Base-by-base conservation (phyloP, 92 coral and sea anemone species). In the Phenganax subtilis region DNA sequence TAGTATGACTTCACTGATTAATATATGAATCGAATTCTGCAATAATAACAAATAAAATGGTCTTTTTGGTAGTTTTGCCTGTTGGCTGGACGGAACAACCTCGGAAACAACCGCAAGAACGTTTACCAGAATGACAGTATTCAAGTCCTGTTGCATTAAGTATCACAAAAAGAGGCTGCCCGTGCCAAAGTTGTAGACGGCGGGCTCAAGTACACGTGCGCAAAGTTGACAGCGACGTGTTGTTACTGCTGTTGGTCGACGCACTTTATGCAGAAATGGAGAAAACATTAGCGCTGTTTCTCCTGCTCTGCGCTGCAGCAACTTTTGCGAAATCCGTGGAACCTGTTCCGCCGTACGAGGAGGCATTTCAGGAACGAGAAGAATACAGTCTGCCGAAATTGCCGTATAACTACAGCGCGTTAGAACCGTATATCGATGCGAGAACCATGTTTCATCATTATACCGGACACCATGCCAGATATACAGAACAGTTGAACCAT, bases 351-450 rank as follows among this genome's bases (percentile, higher is more conserved):
- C 58, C 62, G 15, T 79, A 79, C 83, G 89, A 81, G 58, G 92
- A 88, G 60, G 88, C 90, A 56, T 70, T 90, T 31, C 76, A 79
- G 28, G 78, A 85, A 55, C 84, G 83, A 29, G 87, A 90, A 62
- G 87, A 87, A 60, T 93, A 93, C 84, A 82, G 69, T 57, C 75
- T 93, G 17, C 97, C 97, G 4, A 85, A 82, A 17, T 84, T 93
- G 6, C 97, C 96, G 0, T 93, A 91, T 78, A 71, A 74, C 14
- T 93, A 91, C 82, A 85, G 88, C 51, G 93, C 82, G 8, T 79
- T 93, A 11, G 97, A 93, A 66, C 97, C 97, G 8, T 84, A 76
- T 29, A 85, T 93, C 0, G 97, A 93, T 72, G 93, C 91, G 75
- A 90, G 86, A n/a, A 93, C 97, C 2, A 25, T 93, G 75, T 85